Evolutionary conservation across 2,888 invertebrate genomes (phyloP), one percentile per base, ranked within the genome.

Genomic region (Athripsodes cinereus): DNA sequence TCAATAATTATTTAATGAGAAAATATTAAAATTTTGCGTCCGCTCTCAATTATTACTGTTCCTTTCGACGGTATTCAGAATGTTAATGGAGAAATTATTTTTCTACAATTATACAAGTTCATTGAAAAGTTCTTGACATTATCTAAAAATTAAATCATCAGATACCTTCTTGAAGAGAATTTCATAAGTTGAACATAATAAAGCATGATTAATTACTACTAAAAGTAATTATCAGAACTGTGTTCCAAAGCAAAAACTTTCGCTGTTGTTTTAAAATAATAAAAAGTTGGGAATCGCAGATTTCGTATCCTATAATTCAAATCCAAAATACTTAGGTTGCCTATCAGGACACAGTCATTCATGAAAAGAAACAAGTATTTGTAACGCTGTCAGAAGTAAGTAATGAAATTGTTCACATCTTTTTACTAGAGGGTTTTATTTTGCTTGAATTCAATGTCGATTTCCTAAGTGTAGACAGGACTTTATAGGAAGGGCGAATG

Each of bases 251-350:
- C 13, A 40, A 11, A 31, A 40, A 40, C 40, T 40, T 40, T 13
- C 40, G 40, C 13, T 40, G 40, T 40, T 40, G 40, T 40, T 40
- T 40, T 40, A 16, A 8, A 40, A 40, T 40, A 40, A n/a, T 13
- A 40, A 58, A 54, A 58, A 58, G 58, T 58, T 58, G 44, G 52
- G 54, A 55, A 58, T 54, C 58, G 26, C 26, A 51, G 54, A 47
- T 51, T 57, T 47, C 40, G 35, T 26, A 26, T 52, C 52, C 52
- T 57, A 44, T 46, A 51, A 46, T 16, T 20, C 16, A 50, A 22
- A 50, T 50, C 21, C 5, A 50, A 50, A 22, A 26, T 26, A 48
- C 48, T 48, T 40, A 40, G 40, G 6, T 8, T 16, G 13, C 40
- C 16, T 40, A 40, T 40, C 5, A 8, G 5, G 40, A 3, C 16